phyloP scores from a whole-genome alignment of 2,888 invertebrate genomes.

The Nemapogon koenigi region DNA sequence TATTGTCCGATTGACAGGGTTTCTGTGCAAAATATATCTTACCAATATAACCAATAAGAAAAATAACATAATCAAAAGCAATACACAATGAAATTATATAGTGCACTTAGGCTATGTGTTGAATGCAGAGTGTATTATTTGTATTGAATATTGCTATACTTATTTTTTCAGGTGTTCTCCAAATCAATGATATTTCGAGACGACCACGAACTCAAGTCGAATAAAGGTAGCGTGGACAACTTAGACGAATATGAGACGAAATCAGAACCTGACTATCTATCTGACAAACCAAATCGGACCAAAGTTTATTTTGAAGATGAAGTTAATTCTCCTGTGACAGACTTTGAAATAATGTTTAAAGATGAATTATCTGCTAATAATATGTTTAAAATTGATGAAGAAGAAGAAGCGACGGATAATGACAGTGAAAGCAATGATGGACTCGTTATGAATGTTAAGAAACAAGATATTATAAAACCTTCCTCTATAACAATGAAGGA shows the following conservation, averaged over 20 bases:
- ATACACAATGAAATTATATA: too few species aligned
- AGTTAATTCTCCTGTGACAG: conserved; percentile 53
- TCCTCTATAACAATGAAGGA: conserved; percentile 52
- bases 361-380: conserved; percentile 45
- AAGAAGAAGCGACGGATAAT: conserved; percentile 44
- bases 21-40: too few species aligned
- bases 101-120: too few species aligned
- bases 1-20: too few species aligned
- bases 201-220: conserved; percentile 40
- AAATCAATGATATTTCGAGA: conserved; percentile 59
- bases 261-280: conserved; percentile 48
- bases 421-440: conserved; percentile 50
- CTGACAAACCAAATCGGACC: conserved; percentile 47
- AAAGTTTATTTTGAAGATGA: conserved; percentile 60
- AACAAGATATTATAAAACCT: conserved; percentile 50
- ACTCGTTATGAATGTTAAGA: conserved; percentile 46
- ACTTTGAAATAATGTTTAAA: conserved; percentile 63
- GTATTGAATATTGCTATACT: background rate
- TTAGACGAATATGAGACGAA: conserved; percentile 51
- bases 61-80: too few species aligned
- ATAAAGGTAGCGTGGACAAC: conserved; percentile 32
- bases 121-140: too few species aligned
- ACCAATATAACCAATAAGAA: too few species aligned
- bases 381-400: conserved; percentile 58
- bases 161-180: conserved; percentile 50